phyloP scores from a whole-genome alignment of 2,113 vertebrate species.

The Micromys minutus region DNA sequence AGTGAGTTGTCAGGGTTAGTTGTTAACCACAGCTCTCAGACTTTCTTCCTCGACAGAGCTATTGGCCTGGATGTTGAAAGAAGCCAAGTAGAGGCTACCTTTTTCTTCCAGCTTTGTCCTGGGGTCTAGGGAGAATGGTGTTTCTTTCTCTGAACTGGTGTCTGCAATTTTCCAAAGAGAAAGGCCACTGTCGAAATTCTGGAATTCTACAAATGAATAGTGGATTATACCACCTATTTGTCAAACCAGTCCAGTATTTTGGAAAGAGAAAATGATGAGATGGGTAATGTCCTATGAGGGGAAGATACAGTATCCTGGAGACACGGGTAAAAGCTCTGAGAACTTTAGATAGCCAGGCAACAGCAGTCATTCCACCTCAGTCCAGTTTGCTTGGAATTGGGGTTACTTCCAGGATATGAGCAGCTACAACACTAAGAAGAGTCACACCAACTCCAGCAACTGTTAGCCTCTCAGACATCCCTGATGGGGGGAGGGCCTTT shows the following conservation, averaged over 20 bases:
- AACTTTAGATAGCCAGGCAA: not conserved
- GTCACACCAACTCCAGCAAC: not conserved
- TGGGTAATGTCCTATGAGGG: rapidly evolving
- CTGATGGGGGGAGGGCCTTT: too few species aligned
- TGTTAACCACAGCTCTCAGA: not conserved
- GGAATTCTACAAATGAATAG: not conserved
- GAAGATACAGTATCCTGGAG: not conserved
- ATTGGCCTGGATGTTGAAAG: not conserved
- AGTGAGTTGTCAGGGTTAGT: not conserved
- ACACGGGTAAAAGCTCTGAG: not conserved
- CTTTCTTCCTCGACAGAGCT: not conserved
- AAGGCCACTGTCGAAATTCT: not conserved
- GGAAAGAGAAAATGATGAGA: not conserved
- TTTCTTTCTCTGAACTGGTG: not conserved
- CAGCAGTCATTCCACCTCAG: not conserved
- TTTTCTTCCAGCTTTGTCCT: not conserved
- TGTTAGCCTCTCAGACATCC: not conserved
- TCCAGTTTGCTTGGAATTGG: not conserved
- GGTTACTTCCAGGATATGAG: not conserved
- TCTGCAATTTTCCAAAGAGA: not conserved
- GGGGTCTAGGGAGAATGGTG: not conserved
- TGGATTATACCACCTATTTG: not conserved
- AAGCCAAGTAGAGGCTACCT: not conserved
- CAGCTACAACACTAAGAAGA: not conserved
- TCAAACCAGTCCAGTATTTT: not conserved